These are phyloP conservation scores for Ips typographus DNA, from an alignment of 1,140 invertebrate genomes.

Conservation along the genomic window DNA sequence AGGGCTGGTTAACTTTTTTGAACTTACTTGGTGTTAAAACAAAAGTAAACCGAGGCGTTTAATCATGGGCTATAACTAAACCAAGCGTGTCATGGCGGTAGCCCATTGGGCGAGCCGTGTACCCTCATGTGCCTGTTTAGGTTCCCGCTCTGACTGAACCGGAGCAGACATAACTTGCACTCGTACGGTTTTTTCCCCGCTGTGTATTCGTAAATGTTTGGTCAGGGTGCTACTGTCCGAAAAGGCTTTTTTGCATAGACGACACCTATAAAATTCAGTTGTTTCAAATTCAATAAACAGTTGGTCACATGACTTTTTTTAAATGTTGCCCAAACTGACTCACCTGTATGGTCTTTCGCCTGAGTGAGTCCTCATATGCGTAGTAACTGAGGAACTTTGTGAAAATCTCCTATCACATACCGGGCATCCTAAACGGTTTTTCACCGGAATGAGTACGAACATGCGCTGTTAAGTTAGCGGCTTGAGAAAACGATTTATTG, in stretches of 20 bases:
- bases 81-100: slow-evolving; percentile 43
- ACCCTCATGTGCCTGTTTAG: slow-evolving; percentile 98
- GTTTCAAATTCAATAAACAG: slow-evolving; percentile 2
- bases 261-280: slow-evolving; percentile 55
- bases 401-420: slow-evolving; percentile 95
- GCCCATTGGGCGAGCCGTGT: slow-evolving; percentile 58
- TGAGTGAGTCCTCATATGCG: slow-evolving; percentile 90
- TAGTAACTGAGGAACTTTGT: slow-evolving; percentile 93
- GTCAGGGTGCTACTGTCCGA: slow-evolving; percentile 90
- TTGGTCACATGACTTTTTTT: too few relatives aligned
- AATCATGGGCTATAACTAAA: not conserved
- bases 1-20: too few relatives aligned
- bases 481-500: slow-evolving; percentile 74
- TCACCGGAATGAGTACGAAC: slow-evolving; percentile 82
- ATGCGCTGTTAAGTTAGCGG: slow-evolving; percentile 71
- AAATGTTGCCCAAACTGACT: slow-evolving; percentile 64
- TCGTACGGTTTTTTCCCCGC: slow-evolving; percentile 78
- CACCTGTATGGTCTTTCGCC: slow-evolving; percentile 75
- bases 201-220: slow-evolving; percentile 94
- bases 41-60: too few relatives aligned
- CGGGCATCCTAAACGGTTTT: slow-evolving; percentile 90
- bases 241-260: slow-evolving; percentile 85
- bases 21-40: too few relatives aligned
- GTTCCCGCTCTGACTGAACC: slow-evolving; percentile 95
- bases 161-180: slow-evolving; percentile 75